Conservation (phyloP, 2,888 invertebrate species). For the Cristatella mucedo region DNA sequence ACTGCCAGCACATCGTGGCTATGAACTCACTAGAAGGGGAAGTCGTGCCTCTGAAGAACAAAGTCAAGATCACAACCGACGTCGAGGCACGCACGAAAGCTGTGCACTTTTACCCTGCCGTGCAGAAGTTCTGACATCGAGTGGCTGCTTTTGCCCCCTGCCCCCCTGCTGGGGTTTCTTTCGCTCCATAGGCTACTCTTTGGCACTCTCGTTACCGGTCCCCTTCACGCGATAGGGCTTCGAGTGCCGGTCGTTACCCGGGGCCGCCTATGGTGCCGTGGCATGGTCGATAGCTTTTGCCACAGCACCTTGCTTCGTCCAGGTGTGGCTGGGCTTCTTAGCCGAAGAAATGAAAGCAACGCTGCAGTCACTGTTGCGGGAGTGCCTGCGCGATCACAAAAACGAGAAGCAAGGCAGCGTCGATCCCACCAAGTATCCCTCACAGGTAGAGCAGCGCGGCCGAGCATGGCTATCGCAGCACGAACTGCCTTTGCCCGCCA, state of each 20-base stretch:
- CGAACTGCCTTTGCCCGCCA: background rate
- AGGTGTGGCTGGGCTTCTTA: constrained; percentile 55
- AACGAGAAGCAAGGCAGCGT: constrained; percentile 28
- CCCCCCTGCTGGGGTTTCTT: too few species aligned
- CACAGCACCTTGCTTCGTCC: too few species aligned
- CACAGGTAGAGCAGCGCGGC: too few species aligned
- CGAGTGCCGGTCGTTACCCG: too few species aligned
- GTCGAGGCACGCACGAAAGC: constrained; percentile 70
- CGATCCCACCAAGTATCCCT: constrained; percentile 51
- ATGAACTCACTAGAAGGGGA: constrained; percentile 63
- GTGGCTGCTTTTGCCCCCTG: too few species aligned
- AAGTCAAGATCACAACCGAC: constrained; percentile 55
- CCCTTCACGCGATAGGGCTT: too few species aligned
- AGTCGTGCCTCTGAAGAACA: constrained; percentile 50
- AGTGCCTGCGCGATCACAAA: constrained; percentile 43
- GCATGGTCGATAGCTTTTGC: too few species aligned
- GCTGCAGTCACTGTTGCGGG: constrained; percentile 52
- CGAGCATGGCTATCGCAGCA: background rate
- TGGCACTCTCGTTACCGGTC: too few species aligned
- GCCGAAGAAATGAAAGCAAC: constrained; percentile 66
- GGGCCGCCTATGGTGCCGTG: too few species aligned
- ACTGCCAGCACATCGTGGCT: constrained; percentile 46
- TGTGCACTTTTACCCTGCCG: too few species aligned
- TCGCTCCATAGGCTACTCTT: too few species aligned
- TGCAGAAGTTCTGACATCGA: too few species aligned